Base-by-base conservation (phyloP, 1,140 invertebrate species). In the Rhynchophorus ferrugineus region DNA sequence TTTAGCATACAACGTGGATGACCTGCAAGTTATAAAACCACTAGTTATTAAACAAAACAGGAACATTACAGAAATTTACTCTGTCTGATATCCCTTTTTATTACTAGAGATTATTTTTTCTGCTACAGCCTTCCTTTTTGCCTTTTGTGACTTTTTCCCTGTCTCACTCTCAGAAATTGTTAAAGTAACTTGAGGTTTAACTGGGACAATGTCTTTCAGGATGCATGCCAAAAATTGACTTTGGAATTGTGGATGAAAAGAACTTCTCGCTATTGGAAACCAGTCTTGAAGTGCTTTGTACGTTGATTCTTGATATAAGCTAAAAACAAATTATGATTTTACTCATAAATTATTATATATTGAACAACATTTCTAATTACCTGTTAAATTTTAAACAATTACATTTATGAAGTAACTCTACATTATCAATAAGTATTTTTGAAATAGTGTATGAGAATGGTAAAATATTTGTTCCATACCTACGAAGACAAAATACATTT, bases 371-470 rank as follows among this genome's bases (percentile, higher is more conserved):
- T 33, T 11, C 1, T 18, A 49, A 49, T 52, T 50, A 61, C 59
- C 49, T 14, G 21, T 59, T 51, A 49, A 21, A 34, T 41, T 21
- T 45, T 18, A 51, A 61, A 44, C 60, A 61, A 5, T 52, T 21
- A 39, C 60, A 61, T 34, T 34, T 47, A n/a, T 54, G 41, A 6
- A 11, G 45, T 8, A 47, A 49, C 38, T 49, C 44, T 3, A 59
- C 24, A 20, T 38, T 45, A 29, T 57, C 54, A 14, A 56, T 43
- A 3, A 61, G 19, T 17, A 42, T 36, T 44, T 59, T 59, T 14
- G 45, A 54, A 22, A 61, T 51, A 20, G 29, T 29, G 43, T 57
- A 57, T 8, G 54, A 51, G 57, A 61, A 61, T 18, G 58, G 51
- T 14, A 59, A 52, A 13, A 37, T 34, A 52, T 46, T 48, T 22